phyloP scores from a whole-genome alignment of 2,888 invertebrate species.

The Ophion obscuratus region DNA sequence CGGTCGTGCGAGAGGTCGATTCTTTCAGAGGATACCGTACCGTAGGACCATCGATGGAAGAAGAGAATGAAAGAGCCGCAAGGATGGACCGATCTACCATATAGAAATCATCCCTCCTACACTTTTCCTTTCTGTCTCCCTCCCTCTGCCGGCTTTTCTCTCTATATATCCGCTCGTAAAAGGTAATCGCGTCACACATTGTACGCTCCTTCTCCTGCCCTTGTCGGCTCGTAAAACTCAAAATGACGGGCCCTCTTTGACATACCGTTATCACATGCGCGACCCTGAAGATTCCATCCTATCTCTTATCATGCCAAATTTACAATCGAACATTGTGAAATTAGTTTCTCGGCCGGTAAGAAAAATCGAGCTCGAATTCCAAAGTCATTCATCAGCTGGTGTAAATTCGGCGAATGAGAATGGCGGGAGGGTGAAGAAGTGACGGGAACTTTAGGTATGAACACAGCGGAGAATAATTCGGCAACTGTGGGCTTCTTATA shows the following conservation, averaged over 20 bases:
- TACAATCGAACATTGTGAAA: slow-evolving; percentile 2
- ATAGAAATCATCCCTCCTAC: slow-evolving; percentile 18
- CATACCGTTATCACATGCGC: slow-evolving; percentile 76
- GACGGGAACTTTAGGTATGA: no score
- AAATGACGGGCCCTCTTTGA: slow-evolving; percentile 76
- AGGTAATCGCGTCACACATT: slow-evolving; percentile 74
- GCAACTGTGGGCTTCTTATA: background rate
- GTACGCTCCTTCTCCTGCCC: slow-evolving; percentile 57
- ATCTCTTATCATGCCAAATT: slow-evolving; percentile 69
- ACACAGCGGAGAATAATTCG: no score
- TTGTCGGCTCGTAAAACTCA: slow-evolving; percentile 78
- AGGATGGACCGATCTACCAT: slow-evolving; percentile 12
- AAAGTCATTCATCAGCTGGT: background rate
- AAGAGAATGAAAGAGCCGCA: slow-evolving; percentile 1
- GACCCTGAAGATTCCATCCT: slow-evolving; percentile 76
- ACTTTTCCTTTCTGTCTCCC: background rate
- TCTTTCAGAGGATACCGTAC: slow-evolving; percentile 26
- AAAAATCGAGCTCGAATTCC: background rate
- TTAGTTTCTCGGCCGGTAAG: background rate
- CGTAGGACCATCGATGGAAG: slow-evolving; percentile 16
- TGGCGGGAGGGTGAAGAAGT: no score
- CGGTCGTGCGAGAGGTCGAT: slow-evolving; percentile 52
- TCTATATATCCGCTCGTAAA: slow-evolving; percentile 69
- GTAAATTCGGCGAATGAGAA: no score
- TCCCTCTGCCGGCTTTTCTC: background rate